phyloP scores from a whole-genome alignment of 2,888 invertebrate species.

The Tipula vernalis region DNA sequence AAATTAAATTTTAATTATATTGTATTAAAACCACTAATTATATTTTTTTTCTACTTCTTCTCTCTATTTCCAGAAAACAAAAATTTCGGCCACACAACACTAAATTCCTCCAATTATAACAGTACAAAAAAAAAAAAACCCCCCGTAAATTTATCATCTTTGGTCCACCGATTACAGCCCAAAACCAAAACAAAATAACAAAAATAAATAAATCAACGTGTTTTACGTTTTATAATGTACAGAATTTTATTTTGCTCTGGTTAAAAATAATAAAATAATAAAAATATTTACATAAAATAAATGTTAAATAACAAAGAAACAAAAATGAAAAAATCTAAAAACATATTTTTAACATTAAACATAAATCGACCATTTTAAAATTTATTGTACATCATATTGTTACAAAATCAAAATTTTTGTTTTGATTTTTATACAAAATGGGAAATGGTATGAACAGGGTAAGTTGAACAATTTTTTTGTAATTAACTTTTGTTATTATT shows the following conservation, averaged over 20 bases:
- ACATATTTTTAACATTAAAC: not conserved
- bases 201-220: not conserved
- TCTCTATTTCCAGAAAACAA: not conserved
- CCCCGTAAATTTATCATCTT: not conserved
- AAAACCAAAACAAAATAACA: not conserved
- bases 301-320: not conserved
- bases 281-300: not conserved
- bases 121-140: not conserved
- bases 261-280: not conserved
- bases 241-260: not conserved
- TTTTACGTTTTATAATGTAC: not conserved
- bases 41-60: not conserved
- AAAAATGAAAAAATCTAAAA: not conserved
- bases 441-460: not conserved
- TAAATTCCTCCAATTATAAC: not conserved
- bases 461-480: not conserved
- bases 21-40: not conserved
- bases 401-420: not conserved
- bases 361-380: not conserved
- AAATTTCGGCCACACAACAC: not conserved
- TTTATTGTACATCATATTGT: not conserved
- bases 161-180: not conserved
- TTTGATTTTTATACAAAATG: not conserved
- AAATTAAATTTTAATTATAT: too few species aligned
- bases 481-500: not conserved